Percentiles rank a stretch among this genome's conserved stretches.
phyloP scores from a whole-genome alignment of 2,797 vertebrate species.

The Esox masquinongy region DNA sequence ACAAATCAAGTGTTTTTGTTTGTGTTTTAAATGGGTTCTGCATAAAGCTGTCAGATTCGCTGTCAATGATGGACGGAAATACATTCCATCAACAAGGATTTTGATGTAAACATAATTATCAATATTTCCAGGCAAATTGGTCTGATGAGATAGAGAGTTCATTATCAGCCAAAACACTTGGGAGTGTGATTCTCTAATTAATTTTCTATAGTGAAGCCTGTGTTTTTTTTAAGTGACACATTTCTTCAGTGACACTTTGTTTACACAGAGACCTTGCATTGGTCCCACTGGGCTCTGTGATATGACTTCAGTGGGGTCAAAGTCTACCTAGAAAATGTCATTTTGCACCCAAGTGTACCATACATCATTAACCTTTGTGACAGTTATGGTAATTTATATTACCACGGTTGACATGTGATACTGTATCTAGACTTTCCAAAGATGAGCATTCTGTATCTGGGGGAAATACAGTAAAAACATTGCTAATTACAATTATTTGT shows the following conservation, averaged over 20 bases:
- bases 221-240: slow-evolving; percentile 74
- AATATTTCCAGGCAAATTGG: slow-evolving; percentile 69
- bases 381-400: slow-evolving; percentile 20
- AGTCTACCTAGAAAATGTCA: neutral
- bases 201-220: slow-evolving; percentile 78
- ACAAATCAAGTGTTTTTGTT: neutral
- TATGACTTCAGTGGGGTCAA: slow-evolving; percentile 14
- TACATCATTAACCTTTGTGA: slow-evolving; percentile 19
- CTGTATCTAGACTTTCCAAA: too few species aligned
- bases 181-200: slow-evolving; percentile 79
- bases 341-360: neutral
- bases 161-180: slow-evolving; percentile 81
- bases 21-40: neutral
- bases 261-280: slow-evolving; percentile 60
- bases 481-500: neutral
- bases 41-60: slow-evolving; percentile 11
- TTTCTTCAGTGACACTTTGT: slow-evolving; percentile 74
- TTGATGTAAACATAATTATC: slow-evolving; percentile 80
- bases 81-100: slow-evolving; percentile 69
- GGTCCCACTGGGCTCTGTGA: slow-evolving; percentile 51
- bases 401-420: slow-evolving; percentile 23
- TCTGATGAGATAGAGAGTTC: slow-evolving; percentile 76
- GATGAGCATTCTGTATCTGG: neutral
- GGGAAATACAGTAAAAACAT: neutral
- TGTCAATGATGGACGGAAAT: slow-evolving; percentile 33